Percentiles rank a stretch among this genome's conserved stretches.
phyloP scores from a whole-genome alignment of 1,140 invertebrate genomes.

The Acromyrmex echinatior region DNA sequence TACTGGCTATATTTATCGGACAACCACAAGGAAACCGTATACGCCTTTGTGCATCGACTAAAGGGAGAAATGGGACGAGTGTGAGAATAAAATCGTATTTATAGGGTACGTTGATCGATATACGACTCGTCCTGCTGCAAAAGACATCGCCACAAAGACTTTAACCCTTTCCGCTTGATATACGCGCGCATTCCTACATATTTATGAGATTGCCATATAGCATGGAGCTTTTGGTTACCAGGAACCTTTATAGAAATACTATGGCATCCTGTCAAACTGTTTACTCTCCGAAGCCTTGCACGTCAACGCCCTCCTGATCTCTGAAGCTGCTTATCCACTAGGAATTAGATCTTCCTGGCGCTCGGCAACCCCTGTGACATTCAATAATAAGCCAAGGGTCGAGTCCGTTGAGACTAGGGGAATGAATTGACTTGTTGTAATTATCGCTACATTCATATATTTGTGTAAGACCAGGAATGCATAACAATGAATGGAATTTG shows the following conservation, averaged over 20 bases:
- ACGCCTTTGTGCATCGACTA: slow-evolving; percentile 31
- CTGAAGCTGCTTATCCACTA: slow-evolving; percentile 37
- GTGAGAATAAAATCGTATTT: slow-evolving; percentile 66
- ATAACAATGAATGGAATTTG: slow-evolving; percentile 45
- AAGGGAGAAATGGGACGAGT: slow-evolving; percentile 48
- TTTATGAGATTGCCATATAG: slow-evolving; percentile 72
- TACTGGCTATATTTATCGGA: slow-evolving; percentile 34
- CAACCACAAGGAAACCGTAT: background rate
- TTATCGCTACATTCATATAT: slow-evolving; percentile 30
- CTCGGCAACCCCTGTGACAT: slow-evolving; percentile 45
- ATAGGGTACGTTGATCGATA: slow-evolving; percentile 66
- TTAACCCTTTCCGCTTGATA: slow-evolving; percentile 64
- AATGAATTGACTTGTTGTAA: slow-evolving; percentile 55
- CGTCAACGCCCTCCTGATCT: slow-evolving; percentile 59
- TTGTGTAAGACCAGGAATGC: slow-evolving; percentile 1
- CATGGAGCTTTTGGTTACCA: slow-evolving; percentile 52
- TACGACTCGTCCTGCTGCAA: slow-evolving; percentile 58
- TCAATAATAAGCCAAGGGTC: slow-evolving; percentile 36
- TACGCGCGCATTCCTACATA: slow-evolving; percentile 72
- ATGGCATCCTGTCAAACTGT: slow-evolving; percentile 70
- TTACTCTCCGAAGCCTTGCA: slow-evolving; percentile 62
- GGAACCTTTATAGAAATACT: slow-evolving; percentile 66
- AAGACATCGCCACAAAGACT: slow-evolving; percentile 64
- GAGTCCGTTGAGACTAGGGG: slow-evolving; percentile 23
- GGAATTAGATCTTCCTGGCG: slow-evolving; percentile 55